Evolutionary conservation across 30 jellyfish, hydroid and myxozoan genomes (phyloP).

Genomic region (Chrysaora quinquecirrha): DNA sequence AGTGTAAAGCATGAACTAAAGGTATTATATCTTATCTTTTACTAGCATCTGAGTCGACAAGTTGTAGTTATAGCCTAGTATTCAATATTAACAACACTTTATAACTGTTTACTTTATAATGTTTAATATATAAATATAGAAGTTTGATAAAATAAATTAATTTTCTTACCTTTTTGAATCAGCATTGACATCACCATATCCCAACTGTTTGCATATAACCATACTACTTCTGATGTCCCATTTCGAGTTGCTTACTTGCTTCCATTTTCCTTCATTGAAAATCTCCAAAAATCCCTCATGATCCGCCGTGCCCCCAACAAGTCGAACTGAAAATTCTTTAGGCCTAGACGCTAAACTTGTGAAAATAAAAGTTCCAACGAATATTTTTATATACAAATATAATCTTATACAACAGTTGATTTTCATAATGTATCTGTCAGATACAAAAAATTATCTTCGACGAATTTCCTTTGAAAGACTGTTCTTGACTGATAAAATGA

Average conservation of each 20-base stretch:
- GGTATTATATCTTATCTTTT: too few species aligned
- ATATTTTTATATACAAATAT: too few species aligned
- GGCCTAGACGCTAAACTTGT: background rate
- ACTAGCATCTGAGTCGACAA: too few species aligned
- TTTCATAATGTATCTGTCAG: background rate
- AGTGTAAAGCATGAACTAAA: too few species aligned
- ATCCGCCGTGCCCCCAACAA: background rate
- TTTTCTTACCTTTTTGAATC: background rate
- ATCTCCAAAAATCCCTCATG: slow-evolving; percentile 51
- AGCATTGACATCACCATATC: slow-evolving; percentile 30
- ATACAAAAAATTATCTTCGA: too few species aligned
- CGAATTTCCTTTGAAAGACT: too few species aligned
- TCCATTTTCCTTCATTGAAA: slow-evolving; percentile 21
- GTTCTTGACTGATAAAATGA: too few species aligned
- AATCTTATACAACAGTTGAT: background rate
- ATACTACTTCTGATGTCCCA: slow-evolving; percentile 59
- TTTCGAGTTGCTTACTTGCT: slow-evolving; percentile 27
- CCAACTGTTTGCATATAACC: slow-evolving; percentile 49
- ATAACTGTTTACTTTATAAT: too few species aligned
- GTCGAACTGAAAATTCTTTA: background rate
- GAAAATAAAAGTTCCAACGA: background rate
- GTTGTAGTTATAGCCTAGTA: too few species aligned
- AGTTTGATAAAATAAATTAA: too few species aligned
- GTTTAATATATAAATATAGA: too few species aligned
- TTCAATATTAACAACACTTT: too few species aligned